Evolutionary conservation across 2,113 vertebrate genomes (phyloP).

Genomic region (Psilopsiagon aymara): DNA sequence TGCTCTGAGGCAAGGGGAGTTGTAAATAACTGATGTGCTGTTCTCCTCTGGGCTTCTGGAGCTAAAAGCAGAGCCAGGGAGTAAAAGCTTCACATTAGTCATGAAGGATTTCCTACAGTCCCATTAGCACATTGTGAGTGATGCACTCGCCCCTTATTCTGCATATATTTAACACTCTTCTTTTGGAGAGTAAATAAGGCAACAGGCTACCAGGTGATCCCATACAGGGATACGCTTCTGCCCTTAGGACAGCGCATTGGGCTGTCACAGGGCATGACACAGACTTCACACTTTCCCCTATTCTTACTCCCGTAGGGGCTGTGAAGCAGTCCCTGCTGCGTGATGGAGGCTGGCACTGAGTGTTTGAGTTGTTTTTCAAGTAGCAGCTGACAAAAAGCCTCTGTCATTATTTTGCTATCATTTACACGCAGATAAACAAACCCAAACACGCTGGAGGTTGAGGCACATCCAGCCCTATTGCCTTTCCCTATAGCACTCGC

Average conservation of each 20-base stretch:
- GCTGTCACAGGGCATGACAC: not conserved
- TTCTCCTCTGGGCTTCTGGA: not conserved
- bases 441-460: fast-evolving
- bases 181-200: not conserved
- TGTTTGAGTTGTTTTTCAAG: not conserved
- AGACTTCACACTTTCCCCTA: fast-evolving
- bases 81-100: not conserved
- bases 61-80: not conserved
- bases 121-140: not conserved
- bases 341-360: not conserved
- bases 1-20: not conserved
- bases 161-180: not conserved
- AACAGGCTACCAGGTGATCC: not conserved
- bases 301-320: not conserved
- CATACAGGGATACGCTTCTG: fast-evolving
- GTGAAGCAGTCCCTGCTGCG: not conserved
- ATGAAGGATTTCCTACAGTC: not conserved
- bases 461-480: not conserved
- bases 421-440: not conserved
- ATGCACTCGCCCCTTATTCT: not conserved
- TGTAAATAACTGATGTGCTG: not conserved
- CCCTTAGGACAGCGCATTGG: not conserved
- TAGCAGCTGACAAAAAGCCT: not conserved
- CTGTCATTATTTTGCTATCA: not conserved
- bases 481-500: fast-evolving